Percentiles rank a stretch among this genome's conserved stretches.
Conservation (phyloP, 1,140 invertebrate species). For the Dreissena polymorpha region DNA sequence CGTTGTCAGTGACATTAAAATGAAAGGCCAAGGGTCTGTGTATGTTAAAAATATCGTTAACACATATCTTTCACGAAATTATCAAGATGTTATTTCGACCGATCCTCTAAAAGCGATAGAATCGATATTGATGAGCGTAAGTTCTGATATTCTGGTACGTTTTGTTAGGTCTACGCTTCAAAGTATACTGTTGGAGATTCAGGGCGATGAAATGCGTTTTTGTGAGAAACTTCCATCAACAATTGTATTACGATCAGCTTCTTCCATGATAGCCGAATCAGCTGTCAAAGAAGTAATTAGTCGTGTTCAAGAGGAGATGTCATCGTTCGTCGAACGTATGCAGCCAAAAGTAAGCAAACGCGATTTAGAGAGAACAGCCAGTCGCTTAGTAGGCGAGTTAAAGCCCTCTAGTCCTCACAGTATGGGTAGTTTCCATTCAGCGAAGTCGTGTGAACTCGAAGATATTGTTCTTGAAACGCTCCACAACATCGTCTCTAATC, state of each 20-base stretch:
- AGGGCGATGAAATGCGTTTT: constrained; percentile 1
- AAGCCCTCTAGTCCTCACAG: background rate
- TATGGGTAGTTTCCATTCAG: constrained; percentile 9
- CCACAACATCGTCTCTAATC: constrained; percentile 50
- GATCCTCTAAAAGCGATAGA: constrained; percentile 48
- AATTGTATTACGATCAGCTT: constrained; percentile 40
- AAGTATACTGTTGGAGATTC: constrained; percentile 44
- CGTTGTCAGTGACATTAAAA: constrained; percentile 20
- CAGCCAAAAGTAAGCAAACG: constrained; percentile 37
- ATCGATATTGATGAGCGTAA: constrained; percentile 36
- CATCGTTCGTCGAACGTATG: constrained; percentile 5
- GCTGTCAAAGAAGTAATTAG: constrained; percentile 39
- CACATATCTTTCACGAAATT: constrained; percentile 17
- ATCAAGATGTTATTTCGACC: constrained; percentile 18
- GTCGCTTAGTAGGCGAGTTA: constrained; percentile 27
- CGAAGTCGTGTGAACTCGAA: constrained; percentile 40
- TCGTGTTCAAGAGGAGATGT: constrained; percentile 36
- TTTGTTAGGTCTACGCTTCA: constrained; percentile 50
- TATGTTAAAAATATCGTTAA: constrained; percentile 45
- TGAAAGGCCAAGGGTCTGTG: background rate
- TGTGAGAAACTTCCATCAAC: constrained; percentile 10
- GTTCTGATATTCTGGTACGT: constrained; percentile 46
- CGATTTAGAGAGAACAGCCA: constrained; percentile 52
- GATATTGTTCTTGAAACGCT: constrained; percentile 51
- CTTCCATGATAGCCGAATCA: constrained; percentile 52